A percentile compares a stretch with the other conserved stretches of the same genome.
Evolutionary conservation across 2,113 vertebrate species (phyloP).

Genomic region (Cryptoleucopteryx plumbea): DNA sequence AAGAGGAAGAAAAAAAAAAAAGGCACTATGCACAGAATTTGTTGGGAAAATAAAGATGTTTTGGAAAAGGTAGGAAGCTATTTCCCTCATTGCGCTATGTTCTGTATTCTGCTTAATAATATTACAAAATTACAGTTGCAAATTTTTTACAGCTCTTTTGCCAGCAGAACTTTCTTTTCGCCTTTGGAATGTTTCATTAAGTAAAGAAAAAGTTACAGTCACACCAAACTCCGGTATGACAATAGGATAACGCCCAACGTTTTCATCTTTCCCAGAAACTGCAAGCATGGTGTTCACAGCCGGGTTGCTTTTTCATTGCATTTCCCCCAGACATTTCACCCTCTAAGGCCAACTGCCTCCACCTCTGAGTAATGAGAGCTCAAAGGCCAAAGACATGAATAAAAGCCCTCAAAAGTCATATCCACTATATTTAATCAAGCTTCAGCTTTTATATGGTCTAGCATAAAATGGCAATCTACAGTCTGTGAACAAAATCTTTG

Average conservation of each 20-base stretch:
- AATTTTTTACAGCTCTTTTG: neutral
- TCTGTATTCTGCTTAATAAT: neutral
- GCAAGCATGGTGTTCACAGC: neutral
- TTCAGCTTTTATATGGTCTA: neutral
- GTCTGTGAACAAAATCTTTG: neutral
- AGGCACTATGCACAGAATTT: neutral
- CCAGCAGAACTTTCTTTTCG: neutral
- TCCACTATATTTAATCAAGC: neutral
- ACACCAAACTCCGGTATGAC: neutral
- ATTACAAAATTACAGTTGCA: neutral
- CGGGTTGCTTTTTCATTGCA: neutral
- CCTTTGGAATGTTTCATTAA: neutral
- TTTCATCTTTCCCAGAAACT: neutral
- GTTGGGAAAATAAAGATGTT: neutral
- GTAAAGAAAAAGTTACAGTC: neutral
- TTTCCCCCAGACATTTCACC: neutral
- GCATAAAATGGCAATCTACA: neutral
- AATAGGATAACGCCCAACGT: accelerated
- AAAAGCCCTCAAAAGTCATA: neutral
- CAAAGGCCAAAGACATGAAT: neutral
- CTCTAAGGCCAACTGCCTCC: neutral
- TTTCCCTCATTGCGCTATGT: neutral
- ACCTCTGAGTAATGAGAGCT: neutral
- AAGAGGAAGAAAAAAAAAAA: too few relatives aligned
- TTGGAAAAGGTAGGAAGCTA: neutral